Evolutionary conservation across 2,888 invertebrate genomes (phyloP), one percentile per base, ranked within the genome.

Genomic region (Beris morrisii): DNA sequence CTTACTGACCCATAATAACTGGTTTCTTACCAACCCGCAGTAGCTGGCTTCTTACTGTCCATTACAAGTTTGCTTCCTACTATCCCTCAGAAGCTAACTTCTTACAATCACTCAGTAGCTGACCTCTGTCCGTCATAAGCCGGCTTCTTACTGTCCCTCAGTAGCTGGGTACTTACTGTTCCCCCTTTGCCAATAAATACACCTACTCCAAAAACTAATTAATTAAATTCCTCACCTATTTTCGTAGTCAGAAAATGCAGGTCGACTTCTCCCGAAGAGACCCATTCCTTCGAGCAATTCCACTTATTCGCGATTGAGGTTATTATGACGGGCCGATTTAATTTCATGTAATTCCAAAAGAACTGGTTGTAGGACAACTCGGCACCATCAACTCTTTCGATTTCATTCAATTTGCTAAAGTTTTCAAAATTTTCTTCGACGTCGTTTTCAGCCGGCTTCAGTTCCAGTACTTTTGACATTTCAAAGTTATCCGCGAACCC

Each of bases 261-360:
- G 13, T 65, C 15, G 6, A 65, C 31, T 48, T 32, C 31, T 22
- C 32, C 22, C 32, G 57, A 43, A 52, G 15, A 67, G 12, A 85
- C 74, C 93, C 93, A 93, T 46, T 84, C 78, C 59, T 79, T 80
- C 11, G 82, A 81, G 72, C 89, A 86, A 69, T 85, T 79, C 93
- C 93, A 93, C 22, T 83, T 74, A 32, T 78, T 76, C 7, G 87
- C 84, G 22, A 89, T 80, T 70, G 85, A 84, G 73, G 83, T 83
- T 67, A 93, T 83, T 58, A 93, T 76, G 71, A 92, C 91, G 2
- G 92, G 91, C 71, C 79, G 77, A 75, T 90, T 90, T 70, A 73
- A 71, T 15, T 81, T 68, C 75, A 87, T 79, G 72, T 77, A 84
- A 45, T 81, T 81, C 75, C 83, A 77, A 73, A 86, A 88, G 78